Percentiles rank a stretch among this genome's conserved stretches.
These are phyloP conservation scores for Campoletis sonorensis DNA, from an alignment of 1,140 invertebrate species.

Conservation along the genomic window DNA sequence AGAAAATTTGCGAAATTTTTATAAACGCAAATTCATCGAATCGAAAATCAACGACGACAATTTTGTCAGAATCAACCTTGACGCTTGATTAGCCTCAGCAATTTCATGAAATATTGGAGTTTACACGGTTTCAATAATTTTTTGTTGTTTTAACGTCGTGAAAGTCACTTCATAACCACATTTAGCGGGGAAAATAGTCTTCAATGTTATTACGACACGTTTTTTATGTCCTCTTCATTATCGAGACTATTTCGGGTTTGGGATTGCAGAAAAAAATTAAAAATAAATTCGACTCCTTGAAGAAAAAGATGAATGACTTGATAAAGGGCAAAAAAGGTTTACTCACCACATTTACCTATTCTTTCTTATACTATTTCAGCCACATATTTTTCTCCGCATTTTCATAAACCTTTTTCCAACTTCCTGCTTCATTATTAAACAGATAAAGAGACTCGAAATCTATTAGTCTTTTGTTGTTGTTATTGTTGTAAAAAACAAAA, in stretches of 20 bases:
- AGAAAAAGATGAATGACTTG: conserved; percentile 60
- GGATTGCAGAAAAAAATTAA: conserved; percentile 36
- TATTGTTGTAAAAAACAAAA: no score
- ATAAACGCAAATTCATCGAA: conserved; percentile 31
- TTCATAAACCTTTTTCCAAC: no score
- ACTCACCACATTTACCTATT: not conserved
- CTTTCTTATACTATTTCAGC: no score
- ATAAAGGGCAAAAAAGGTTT: conserved; percentile 53
- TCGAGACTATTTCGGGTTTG: conserved; percentile 9
- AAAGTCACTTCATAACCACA: no score
- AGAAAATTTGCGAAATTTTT: conserved; percentile 6
- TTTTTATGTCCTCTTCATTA: not conserved
- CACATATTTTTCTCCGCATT: no score
- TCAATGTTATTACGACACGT: conserved; percentile 33
- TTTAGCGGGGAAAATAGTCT: not conserved
- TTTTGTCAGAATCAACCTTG: conserved; percentile 10
- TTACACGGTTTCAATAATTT: no score
- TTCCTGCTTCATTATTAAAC: no score
- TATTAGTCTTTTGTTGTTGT: no score
- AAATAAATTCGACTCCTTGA: conserved; percentile 57
- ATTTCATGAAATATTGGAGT: not conserved
- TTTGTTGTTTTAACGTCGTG: no score
- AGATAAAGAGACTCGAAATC: no score
- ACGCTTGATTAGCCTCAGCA: not conserved
- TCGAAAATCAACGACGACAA: conserved; percentile 27